Percentiles rank a stretch among this genome's conserved stretches.
Conservation (phyloP, 2,888 invertebrate genomes). For the Eremobia ochroleuca region DNA sequence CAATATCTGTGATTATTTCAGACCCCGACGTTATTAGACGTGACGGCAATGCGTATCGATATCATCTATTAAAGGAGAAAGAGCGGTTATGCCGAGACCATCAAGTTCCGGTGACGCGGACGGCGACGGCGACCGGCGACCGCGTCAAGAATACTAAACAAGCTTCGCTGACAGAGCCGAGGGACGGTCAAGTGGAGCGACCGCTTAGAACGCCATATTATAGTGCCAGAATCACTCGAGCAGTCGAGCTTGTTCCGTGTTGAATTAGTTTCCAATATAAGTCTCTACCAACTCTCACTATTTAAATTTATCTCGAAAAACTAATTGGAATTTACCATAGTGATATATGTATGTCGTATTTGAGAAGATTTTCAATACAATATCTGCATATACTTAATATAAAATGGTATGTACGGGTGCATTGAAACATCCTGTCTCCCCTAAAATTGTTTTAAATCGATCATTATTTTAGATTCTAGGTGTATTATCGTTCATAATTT, state of each 20-base stretch:
- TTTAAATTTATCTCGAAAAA: not conserved
- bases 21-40: slow-evolving; percentile 42
- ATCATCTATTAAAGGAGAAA: slow-evolving; percentile 81
- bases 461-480: not conserved
- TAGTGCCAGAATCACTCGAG: slow-evolving; percentile 26
- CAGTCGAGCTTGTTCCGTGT: slow-evolving; percentile 27
- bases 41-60: slow-evolving; percentile 75
- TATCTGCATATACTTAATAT: not conserved
- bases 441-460: not conserved
- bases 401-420: not conserved
- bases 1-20: slow-evolving; percentile 25
- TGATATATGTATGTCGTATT: not conserved
- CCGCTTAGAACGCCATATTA: slow-evolving; percentile 60
- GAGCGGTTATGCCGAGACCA: slow-evolving; percentile 76
- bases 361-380: not conserved
- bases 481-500: not conserved
- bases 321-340: not conserved
- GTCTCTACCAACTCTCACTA: not conserved
- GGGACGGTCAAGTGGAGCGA: slow-evolving; percentile 73
- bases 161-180: slow-evolving; percentile 66
- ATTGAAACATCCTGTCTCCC: not conserved
- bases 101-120: slow-evolving; percentile 82
- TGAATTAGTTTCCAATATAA: slow-evolving; percentile 17
- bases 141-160: slow-evolving; percentile 80
- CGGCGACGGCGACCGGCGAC: slow-evolving; percentile 70